phyloP scores from a whole-genome alignment of 2,113 vertebrate species.

The Vimba vimba region DNA sequence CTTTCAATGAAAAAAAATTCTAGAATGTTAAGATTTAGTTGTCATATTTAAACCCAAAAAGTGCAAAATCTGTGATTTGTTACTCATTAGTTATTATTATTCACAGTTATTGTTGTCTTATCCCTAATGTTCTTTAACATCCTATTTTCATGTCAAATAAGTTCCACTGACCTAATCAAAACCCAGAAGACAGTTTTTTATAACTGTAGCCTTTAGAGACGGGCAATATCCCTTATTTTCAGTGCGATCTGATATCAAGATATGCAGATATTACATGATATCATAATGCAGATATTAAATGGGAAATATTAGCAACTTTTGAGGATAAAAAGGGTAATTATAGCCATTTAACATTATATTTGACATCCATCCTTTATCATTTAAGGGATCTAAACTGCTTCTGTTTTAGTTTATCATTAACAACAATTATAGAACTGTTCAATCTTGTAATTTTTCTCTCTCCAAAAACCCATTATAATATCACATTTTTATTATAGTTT shows the following conservation, averaged over 20 bases:
- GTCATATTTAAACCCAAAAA: too few species aligned
- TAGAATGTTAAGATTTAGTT: too few species aligned
- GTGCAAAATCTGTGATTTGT: too few species aligned
- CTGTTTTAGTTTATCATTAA: slow-evolving; percentile 11
- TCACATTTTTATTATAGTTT: neutral
- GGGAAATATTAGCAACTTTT: neutral
- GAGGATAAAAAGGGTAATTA: neutral
- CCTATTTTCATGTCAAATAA: too few species aligned
- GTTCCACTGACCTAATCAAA: too few species aligned
- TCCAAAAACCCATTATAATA: neutral
- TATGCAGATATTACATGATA: neutral
- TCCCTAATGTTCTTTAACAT: too few species aligned
- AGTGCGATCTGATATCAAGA: neutral
- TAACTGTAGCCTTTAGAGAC: too few species aligned
- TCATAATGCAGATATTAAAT: neutral
- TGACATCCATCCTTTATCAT: neutral
- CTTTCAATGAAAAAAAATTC: neutral
- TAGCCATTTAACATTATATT: neutral
- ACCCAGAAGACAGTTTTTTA: too few species aligned
- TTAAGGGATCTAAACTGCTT: neutral
- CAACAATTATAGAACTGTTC: neutral
- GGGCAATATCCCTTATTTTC: too few species aligned
- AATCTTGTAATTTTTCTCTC: neutral
- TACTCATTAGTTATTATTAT: neutral
- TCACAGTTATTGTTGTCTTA: too few species aligned